Conservation (phyloP, 2,888 invertebrate genomes). For the Theodoxus fluviatilis region DNA sequence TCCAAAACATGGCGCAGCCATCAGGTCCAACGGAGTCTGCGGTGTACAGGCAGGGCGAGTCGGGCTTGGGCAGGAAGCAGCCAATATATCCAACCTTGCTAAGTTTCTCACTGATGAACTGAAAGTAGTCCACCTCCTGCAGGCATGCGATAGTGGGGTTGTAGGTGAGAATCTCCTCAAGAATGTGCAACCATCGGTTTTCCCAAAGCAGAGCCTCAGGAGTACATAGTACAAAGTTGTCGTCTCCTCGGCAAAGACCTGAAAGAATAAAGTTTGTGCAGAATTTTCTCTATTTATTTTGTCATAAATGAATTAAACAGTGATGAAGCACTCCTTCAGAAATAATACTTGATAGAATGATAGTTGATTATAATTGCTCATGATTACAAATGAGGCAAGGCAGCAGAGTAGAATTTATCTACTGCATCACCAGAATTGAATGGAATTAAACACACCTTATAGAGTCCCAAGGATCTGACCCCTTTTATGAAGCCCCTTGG, state of each 20-base stretch:
- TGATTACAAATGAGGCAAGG: background rate
- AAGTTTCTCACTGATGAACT: conserved; percentile 72
- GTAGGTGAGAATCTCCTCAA: conserved; percentile 76
- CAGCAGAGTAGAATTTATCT: background rate
- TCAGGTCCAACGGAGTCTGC: conserved; percentile 79
- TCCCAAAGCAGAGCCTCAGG: conserved; percentile 76
- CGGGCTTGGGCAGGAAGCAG: conserved; percentile 78
- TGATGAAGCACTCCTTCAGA: background rate
- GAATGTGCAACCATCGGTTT: conserved; percentile 73
- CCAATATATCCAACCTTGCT: conserved; percentile 75
- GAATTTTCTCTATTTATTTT: background rate
- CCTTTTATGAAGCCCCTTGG: too few relatives aligned
- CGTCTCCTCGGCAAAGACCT: conserved; percentile 77
- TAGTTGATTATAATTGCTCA: background rate
- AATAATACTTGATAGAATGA: background rate
- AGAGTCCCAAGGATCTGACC: too few relatives aligned
- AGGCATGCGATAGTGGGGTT: conserved; percentile 77
- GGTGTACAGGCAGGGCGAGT: conserved; percentile 79
- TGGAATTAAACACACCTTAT: too few relatives aligned
- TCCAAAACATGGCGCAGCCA: conserved; percentile 80
- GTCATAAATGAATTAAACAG: background rate
- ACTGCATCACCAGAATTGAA: too few relatives aligned
- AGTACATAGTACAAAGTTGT: conserved; percentile 78
- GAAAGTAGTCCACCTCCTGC: conserved; percentile 80
- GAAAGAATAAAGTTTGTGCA: conserved; percentile 41